A percentile compares a stretch with the other conserved stretches of the same genome.
Evolutionary conservation across 2,797 vertebrate genomes (phyloP).

Genomic region (Spinus pinus): DNA sequence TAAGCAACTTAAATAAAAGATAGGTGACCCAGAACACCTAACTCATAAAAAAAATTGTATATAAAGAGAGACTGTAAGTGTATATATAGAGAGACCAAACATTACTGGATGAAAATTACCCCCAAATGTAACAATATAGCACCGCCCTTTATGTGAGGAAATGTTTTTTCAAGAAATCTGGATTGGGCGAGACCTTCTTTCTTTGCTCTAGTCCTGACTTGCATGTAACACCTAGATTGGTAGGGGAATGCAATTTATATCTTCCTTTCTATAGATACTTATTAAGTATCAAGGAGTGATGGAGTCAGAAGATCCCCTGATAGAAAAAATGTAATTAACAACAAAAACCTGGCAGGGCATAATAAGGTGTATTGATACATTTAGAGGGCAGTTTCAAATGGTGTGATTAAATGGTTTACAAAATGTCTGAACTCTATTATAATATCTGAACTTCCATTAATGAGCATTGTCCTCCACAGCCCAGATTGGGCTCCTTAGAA

Average conservation of each 20-base stretch:
- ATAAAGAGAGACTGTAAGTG: neutral
- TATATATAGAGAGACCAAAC: neutral
- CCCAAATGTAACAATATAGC: neutral
- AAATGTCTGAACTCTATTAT: neutral
- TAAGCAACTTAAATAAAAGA: neutral
- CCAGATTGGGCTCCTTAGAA: neutral
- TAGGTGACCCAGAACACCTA: neutral
- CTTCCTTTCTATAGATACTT: neutral
- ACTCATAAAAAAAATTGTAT: neutral
- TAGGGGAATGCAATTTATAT: neutral
- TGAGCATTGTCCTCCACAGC: neutral
- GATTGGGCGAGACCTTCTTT: neutral
- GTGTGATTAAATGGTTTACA: neutral
- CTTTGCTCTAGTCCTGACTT: neutral
- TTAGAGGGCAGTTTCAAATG: neutral
- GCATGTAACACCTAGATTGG: neutral
- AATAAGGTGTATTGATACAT: neutral
- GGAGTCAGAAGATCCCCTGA: neutral
- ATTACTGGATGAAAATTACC: neutral
- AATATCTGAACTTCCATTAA: neutral
- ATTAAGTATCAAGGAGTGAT: neutral
- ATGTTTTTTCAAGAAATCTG: neutral
- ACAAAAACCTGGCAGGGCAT: neutral
- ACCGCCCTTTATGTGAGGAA: neutral
- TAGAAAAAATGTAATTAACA: neutral